Base-by-base conservation (phyloP, 2,797 vertebrate species). In the Phoeniculus purpureus region DNA sequence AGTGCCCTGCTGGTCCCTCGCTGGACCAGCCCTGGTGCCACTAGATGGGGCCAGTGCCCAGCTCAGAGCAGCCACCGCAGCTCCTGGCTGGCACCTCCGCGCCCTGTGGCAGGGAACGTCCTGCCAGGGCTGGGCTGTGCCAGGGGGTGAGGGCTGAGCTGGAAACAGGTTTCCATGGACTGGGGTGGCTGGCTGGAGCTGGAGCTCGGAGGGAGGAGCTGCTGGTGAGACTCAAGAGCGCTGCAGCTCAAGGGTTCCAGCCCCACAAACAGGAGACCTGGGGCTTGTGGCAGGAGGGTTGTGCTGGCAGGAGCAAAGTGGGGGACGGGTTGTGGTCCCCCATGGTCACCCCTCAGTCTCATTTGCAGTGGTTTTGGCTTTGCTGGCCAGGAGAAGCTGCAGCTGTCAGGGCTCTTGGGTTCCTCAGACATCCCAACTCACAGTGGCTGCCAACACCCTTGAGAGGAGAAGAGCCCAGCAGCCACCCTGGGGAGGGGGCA, bases 41-140 rank as follows among this genome's bases (percentile, higher is more conserved):
- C 60, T 31, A 15, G 74, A 19, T 55, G 89, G 70, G 32, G 64
- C 34, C 67, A 18, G 27, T 66, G 59, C 7, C 40, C 16, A 13
- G 47, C 67, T 34, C 51, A 4, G 54, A 27, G 78, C 8, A 7
- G 20, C 75, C 0, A 0, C 34, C 6, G 17, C 68, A 31, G 45
- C 56, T 74, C n/a, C 52, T 1, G 1, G 20, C 55, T 10, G 40
- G 18, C 60, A 12, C 3, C 2, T 14, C 47, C 29, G 7, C 40
- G 32, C 6, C 8, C 47, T 48, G 9, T 72, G 70, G 56, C 79
- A n/a, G 70, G 59, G 43, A 81, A 50, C 31, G 56, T 43, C 67
- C 79, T 62, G 52, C 70, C 16, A 60, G 48, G 52, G 43, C 64
- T 2, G 11, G 7, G n/a, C 58, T 1, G 0, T 8, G 5, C 22